A percentile compares a stretch with the other conserved stretches of the same genome.
Evolutionary conservation across 2,888 invertebrate species (phyloP).

Genomic region (Meteorus cinctellus): DNA sequence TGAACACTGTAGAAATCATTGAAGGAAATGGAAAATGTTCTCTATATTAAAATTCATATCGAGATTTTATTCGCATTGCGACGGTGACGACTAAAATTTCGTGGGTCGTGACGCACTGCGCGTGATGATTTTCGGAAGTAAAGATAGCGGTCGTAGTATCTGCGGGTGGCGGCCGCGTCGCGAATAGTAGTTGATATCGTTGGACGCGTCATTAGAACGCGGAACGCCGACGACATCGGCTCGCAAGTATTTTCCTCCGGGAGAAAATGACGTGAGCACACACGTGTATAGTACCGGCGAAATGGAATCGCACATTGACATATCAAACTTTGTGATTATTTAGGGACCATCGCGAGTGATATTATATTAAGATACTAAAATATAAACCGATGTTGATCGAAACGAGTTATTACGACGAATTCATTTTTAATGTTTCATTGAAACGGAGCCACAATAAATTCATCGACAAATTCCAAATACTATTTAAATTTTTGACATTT

Average conservation of each 20-base stretch:
- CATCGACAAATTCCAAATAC: too few relatives aligned
- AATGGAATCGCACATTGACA: neutral
- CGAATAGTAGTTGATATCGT: slow-evolving; percentile 54
- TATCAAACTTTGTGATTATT: neutral
- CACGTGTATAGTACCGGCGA: slow-evolving; percentile 19
- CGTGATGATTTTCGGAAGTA: slow-evolving; percentile 18
- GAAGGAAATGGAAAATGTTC: too few relatives aligned
- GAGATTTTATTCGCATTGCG: too few relatives aligned
- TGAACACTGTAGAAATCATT: neutral
- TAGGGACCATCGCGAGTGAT: too few relatives aligned
- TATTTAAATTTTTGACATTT: too few relatives aligned
- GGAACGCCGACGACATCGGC: slow-evolving; percentile 65
- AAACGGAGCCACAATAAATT: too few relatives aligned
- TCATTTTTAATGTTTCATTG: too few relatives aligned
- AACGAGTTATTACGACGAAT: too few relatives aligned
- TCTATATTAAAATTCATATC: too few relatives aligned
- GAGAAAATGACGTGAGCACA: neutral
- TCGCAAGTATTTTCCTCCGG: slow-evolving; percentile 57
- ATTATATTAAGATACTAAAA: too few relatives aligned
- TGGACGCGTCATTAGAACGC: slow-evolving; percentile 65
- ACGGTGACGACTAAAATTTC: neutral
- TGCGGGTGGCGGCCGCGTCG: slow-evolving; percentile 30
- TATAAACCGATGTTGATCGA: too few relatives aligned
- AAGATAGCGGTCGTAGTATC: slow-evolving; percentile 30
- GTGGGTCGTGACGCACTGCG: slow-evolving; percentile 19